Base-by-base conservation (phyloP, 2,113 vertebrate genomes). In the Corythaeola cristata region DNA sequence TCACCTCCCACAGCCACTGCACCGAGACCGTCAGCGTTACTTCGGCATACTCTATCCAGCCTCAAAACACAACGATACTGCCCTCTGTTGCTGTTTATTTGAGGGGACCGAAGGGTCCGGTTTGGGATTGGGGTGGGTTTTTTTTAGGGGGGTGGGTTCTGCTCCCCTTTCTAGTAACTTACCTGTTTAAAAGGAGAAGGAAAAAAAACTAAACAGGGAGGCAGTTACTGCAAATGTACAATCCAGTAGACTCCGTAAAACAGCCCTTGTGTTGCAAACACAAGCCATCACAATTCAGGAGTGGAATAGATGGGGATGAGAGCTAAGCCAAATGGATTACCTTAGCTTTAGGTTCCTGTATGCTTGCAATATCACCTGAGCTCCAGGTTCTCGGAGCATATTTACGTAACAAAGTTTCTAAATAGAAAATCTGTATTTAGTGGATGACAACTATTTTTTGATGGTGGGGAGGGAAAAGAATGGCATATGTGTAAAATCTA, bases 281-380 rank as follows among this genome's bases (percentile, higher is more conserved):
- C 97, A 97, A 95, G 97, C 96, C 89, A 67, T 96, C 97, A 95
- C 93, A 88, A 92, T 85, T 85, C 23, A 97, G 97, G 96, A 96
- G 96, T 97, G 81, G 88, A 79, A 53, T 95, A 94, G 90, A 95
- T 96, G 96, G 96, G 96, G 93, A 93, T 97, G 93, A 97, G 96
- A 98, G 97, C 96, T 97, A 98, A 98, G 98, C 97, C 98, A 98
- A 98, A 98, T 94, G 95, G 97, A 94, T 93, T 97, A 93, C 96
- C 96, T 96, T 98, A 98, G 97, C 97, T 98, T 97, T 98, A 98
- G 97, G 90, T 93, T 97, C 74, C 84, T 93, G 41, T 98, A 97
- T 96, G 97, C 96, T 97, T 98, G 75, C 95, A 89, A 84, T 96
- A 94, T 92, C 95, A 96, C 96, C 96, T 98, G 97, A 93, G 80